Evolutionary conservation across 2,888 invertebrate species (phyloP).

Genomic region (Anaspis maculata): DNA sequence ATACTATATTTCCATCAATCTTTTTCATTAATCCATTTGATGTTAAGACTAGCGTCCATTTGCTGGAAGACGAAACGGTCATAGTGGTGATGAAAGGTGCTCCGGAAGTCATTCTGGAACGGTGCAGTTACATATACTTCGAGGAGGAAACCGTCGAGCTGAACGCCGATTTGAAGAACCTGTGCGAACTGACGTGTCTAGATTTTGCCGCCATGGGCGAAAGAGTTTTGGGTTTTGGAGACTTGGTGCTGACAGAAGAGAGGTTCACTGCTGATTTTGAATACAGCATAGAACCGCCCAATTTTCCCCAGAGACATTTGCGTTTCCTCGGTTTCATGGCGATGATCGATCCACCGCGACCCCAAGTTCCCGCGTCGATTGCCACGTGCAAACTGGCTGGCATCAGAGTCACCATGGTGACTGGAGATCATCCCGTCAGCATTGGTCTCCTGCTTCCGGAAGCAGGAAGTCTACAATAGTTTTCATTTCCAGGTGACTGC

Average conservation of each 20-base stretch:
- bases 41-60: constrained; percentile 52
- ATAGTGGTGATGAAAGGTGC: constrained; percentile 69
- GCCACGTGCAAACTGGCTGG: constrained; percentile 63
- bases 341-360: constrained; percentile 58
- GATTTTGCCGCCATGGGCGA: constrained; percentile 74
- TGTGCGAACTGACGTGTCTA: constrained; percentile 61
- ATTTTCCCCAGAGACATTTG: constrained; percentile 58
- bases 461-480: too few relatives aligned
- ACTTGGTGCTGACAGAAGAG: constrained; percentile 51
- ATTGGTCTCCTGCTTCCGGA: too few relatives aligned
- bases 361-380: constrained; percentile 58
- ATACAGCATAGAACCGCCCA: constrained; percentile 54
- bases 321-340: constrained; percentile 57
- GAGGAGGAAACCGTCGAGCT: constrained; percentile 49
- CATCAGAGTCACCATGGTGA: constrained; percentile 74
- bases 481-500: constrained; percentile 51
- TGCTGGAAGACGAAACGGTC: constrained; percentile 44
- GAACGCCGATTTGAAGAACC: constrained; percentile 45
- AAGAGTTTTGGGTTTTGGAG: constrained; percentile 79
- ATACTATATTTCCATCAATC: not conserved
- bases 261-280: constrained; percentile 46
- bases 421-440: constrained; percentile 71
- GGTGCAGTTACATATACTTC: constrained; percentile 53
- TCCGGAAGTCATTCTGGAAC: constrained; percentile 61
- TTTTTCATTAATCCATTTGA: too few relatives aligned